Percentiles rank a stretch among this genome's conserved stretches.
Conservation (phyloP, 2,797 vertebrate species). For the Margarornis squamiger region DNA sequence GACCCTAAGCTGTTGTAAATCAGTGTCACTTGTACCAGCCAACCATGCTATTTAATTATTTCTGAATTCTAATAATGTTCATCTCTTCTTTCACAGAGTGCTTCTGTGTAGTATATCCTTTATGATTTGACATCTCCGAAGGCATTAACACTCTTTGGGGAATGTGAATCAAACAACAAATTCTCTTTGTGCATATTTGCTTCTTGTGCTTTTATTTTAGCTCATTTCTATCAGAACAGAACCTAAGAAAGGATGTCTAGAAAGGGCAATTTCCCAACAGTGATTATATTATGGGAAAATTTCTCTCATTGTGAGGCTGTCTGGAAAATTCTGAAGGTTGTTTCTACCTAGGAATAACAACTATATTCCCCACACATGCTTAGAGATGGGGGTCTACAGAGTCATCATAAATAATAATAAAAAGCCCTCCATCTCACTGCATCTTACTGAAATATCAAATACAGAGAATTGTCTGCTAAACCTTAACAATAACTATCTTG, state of each 20-base stretch:
- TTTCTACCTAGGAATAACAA: slow-evolving; percentile 1
- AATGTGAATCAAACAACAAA: neutral
- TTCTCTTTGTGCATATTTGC: neutral
- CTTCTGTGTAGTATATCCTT: neutral
- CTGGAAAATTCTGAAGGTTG: slow-evolving; percentile 8
- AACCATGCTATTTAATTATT: neutral
- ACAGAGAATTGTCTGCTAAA: neutral
- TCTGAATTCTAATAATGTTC: neutral
- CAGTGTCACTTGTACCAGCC: neutral
- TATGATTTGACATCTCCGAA: neutral
- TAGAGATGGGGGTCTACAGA: neutral
- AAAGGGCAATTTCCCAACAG: neutral
- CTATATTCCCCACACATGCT: neutral
- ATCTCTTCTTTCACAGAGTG: neutral
- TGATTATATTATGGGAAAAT: neutral
- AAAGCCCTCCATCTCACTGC: neutral
- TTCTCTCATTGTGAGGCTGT: neutral
- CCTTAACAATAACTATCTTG: neutral
- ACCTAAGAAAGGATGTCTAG: neutral
- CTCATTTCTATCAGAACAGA: neutral
- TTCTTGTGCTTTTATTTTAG: neutral
- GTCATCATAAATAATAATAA: neutral
- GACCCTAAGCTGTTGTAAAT: neutral
- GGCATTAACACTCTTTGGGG: neutral
- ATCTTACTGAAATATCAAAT: neutral